Base-by-base conservation (phyloP, 2,113 vertebrate genomes). In the Mustela nigripes region DNA sequence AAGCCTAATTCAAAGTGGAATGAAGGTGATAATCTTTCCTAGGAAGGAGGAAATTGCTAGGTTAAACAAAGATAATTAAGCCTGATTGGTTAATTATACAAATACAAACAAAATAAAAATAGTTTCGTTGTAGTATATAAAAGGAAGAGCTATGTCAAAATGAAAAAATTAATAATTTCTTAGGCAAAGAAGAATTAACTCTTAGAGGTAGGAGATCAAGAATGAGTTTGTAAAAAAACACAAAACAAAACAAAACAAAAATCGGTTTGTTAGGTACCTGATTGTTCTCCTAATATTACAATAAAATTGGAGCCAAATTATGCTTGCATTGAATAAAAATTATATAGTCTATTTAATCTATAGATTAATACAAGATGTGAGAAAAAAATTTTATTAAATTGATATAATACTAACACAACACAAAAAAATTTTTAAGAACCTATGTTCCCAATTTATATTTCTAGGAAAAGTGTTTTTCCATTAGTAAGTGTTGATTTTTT, bases 11-110 rank as follows among this genome's bases (percentile, higher is more conserved):
- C 87, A 84, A 96, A 96, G 53, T 58, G 84, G 26, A 45, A 89
- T 33, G 45, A 87, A 71, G 74, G 97, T 97, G 97, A 94, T 95
- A 97, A 96, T 98, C 97, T 94, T 91, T 69, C 50, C 50, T n/a
- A 67, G 50, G 93, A 93, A 97, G 92, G 79, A 95, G 65, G 74
- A 97, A 97, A 96, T 82, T 95, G 48, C 14, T 90, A 82, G 74
- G 81, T 90, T 84, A 95, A 88, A 80, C 63, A 89, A 87, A 79
- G 79, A 86, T 87, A 95, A 92, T 84, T 85, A 83, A 97, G 50
- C 33, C 50, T 81, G 24, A 94, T 69, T 83, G 73, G 26, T 93
- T 62, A 33, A 89, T 58, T 81, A 84, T 73, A 82, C 86, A 93
- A 67, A 90, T 14, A 42, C 6, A 73, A 91, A 33, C 19, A 92